Base-by-base conservation (phyloP, 2,113 vertebrate species). In the Oriolus oriolus region DNA sequence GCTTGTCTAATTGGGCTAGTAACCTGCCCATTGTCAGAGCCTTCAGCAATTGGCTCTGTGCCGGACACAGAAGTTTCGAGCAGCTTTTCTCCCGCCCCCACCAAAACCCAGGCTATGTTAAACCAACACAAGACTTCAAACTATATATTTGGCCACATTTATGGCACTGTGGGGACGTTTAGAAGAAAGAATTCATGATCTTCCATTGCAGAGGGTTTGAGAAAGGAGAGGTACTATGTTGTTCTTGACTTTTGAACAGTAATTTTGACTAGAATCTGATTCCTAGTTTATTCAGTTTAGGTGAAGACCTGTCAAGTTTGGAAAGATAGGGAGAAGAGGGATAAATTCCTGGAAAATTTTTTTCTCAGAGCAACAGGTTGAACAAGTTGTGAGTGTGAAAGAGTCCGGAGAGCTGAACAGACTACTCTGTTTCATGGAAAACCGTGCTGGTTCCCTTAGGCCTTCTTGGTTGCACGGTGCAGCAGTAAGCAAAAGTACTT, bases 381-480 rank as follows among this genome's bases (percentile, higher is more conserved):
- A 75, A 50, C 28, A 75, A 33, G 31, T 54, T 90, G 16, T 1
- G 3, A 54, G 27, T 4, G 19, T 49, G 22, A 17, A 64, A 56
- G 50, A 16, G 31, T 63, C 33, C 1, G 0, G 1, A 31, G 57
- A 60, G 57, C 39, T 59, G 87, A 79, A 59, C 22, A 49, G 39
- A 30, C 20, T 81, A 24, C 24, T 53, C 16, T 2, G 0, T 41
- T 76, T 18, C 6, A 2, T 41, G 33, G 26, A 54, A 86, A 68
- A 26, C 56, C 1, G 0, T 4, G 7, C 44, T 47, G 24, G 16
- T 56, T 77, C 69, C 81, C 31, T 37, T 0, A 0, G 45, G n/a
- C 1, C 0, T 35, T 69, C 37, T 74, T 24, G 54, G 37, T 81
- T 84, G 30, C 35, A 39, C 37, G 41, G 13, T 56, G 16, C 50